Base-by-base conservation (phyloP, 92 coral and sea anemone genomes). In the Zoanthus sociatus region DNA sequence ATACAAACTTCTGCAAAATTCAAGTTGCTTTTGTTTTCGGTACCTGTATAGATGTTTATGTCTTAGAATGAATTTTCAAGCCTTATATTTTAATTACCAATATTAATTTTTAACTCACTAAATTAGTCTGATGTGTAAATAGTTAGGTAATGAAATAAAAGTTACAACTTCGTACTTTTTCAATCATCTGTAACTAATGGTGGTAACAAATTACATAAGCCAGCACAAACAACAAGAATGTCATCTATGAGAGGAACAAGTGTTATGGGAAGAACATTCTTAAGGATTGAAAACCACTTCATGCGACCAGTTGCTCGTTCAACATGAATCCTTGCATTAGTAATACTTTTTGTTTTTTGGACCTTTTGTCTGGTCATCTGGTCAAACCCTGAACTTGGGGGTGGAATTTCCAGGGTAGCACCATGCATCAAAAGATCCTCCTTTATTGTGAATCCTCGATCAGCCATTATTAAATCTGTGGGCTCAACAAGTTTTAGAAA, bases 251-350 rank as follows among this genome's bases (percentile, higher is more conserved):
- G 56, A 3, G 93, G 93, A 3, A 83, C 63, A 83, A 91, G 91
- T 82, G 86, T 76, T 4, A 87, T 83, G 60, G 93, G 91, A 2
- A 88, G 42, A 75, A 32, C 45, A 88, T 81, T 79, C 79, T 72
- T 51, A 46, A 84, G 78, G 3, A 84, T 44, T 17, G 88, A 84
- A 72, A 91, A 91, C 58, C 70, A 31, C 78, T 91, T 91, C 93
- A 91, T 87, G 31, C 91, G 86, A n/a, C 83, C 91, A 87, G 83
- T 87, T 21, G 89, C 93, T 54, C 86, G 44, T 50, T 87, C 83
- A 0, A 87, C 91, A 92, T 89, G 94, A 9, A 92, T 90, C 78
- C 86, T 75, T 83, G 90, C 93, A 92, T 90, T 92, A 11, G 94
- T 50, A 89, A 73, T 58, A 55, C 86, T 69, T 77, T 82, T 89